phyloP scores from a whole-genome alignment of 2,113 vertebrate species.

The Phyllostomus discolor region DNA sequence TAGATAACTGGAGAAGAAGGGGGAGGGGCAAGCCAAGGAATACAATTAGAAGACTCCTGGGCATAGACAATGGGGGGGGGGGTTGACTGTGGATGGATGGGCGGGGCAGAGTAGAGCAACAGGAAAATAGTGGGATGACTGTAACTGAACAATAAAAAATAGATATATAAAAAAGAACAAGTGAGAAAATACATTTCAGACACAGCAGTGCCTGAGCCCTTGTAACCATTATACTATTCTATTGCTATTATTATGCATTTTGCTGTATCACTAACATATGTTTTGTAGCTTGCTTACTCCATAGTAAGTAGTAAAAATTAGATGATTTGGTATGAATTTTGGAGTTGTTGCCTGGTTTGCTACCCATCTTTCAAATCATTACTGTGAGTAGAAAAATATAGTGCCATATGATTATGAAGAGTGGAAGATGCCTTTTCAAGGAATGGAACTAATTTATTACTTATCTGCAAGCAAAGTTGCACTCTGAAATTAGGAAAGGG shows the following conservation, averaged over 20 bases:
- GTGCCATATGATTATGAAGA: conserved; percentile 49
- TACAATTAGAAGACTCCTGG: too few species aligned
- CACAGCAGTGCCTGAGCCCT: background rate
- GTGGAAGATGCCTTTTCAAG: conserved; percentile 44
- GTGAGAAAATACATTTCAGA: background rate
- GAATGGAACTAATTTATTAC: conserved; percentile 48
- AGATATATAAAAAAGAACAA: background rate
- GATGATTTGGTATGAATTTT: background rate
- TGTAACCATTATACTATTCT: background rate
- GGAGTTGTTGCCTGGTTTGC: conserved; percentile 6
- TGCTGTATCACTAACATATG: background rate
- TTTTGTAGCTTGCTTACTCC: background rate
- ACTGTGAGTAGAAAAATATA: conserved; percentile 36
- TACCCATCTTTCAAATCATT: conserved; percentile 38
- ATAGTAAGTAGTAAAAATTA: background rate
- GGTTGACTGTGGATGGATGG: too few species aligned
- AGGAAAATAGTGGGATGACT: too few species aligned
- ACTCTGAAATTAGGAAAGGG: conserved; percentile 46
- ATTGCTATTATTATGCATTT: background rate
- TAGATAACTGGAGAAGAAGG: too few species aligned
- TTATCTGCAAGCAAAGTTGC: conserved; percentile 54
- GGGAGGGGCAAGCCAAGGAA: too few species aligned
- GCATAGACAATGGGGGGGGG: too few species aligned
- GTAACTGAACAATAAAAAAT: too few species aligned
- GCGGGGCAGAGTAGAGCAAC: too few species aligned